A percentile compares a stretch with the other conserved stretches of the same genome.
These are phyloP conservation scores for Leptinotarsa rubiginosa DNA, from an alignment of 2,888 invertebrate species.

Conservation along the genomic window DNA sequence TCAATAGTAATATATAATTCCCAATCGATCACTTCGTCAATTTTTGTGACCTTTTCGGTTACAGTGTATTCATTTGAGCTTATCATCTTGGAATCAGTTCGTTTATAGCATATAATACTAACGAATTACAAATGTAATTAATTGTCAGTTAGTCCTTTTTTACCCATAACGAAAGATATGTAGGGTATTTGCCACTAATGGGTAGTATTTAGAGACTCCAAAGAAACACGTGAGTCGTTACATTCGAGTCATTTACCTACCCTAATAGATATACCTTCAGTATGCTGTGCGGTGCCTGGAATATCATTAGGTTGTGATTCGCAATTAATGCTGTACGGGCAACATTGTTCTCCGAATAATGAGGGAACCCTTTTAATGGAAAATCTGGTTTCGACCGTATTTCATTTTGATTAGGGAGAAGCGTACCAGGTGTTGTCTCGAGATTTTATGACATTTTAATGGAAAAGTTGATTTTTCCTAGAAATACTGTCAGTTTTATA, in stretches of 20 bases:
- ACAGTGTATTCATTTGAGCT: too few species aligned
- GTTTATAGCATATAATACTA: too few species aligned
- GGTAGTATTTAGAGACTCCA: neutral
- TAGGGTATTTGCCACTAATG: conserved; percentile 1
- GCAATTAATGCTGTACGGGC: conserved; percentile 13
- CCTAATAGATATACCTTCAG: conserved; percentile 1
- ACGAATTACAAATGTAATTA: too few species aligned
- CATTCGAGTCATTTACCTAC: conserved; percentile 7
- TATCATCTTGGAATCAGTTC: too few species aligned
- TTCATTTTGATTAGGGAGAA: neutral
- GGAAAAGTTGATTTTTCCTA: too few species aligned
- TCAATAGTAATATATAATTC: too few species aligned
- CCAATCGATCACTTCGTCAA: too few species aligned
- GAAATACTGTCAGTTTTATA: too few species aligned
- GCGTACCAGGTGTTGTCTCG: neutral
- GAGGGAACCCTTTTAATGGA: conserved; percentile 3
- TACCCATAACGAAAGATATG: neutral
- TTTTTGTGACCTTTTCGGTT: too few species aligned
- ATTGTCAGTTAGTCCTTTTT: neutral
- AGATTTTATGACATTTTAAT: neutral
- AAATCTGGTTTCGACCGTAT: neutral
- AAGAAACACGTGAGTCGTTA: conserved; percentile 9
- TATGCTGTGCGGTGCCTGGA: conserved; percentile 5
- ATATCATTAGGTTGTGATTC: conserved; percentile 1
- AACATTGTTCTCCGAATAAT: conserved; percentile 11